Evolutionary conservation across 1,140 invertebrate species (phyloP).

Genomic region (Drosophila mojavensis): DNA sequence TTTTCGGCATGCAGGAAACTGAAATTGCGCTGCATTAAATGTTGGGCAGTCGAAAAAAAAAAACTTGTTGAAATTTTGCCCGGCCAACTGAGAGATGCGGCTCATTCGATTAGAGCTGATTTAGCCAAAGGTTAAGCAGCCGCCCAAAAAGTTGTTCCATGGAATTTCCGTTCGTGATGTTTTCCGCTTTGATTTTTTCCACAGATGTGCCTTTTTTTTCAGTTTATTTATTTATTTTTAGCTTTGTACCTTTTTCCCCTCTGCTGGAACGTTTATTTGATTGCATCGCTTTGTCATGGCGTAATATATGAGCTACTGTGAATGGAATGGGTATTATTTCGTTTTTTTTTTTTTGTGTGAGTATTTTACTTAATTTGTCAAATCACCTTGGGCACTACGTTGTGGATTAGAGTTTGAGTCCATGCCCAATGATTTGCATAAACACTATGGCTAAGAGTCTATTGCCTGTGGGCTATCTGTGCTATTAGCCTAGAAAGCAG

Average conservation of each 20-base stretch:
- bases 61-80: conserved; percentile 62
- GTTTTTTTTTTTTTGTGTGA: conserved; percentile 14
- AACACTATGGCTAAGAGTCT: conserved; percentile 28
- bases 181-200: conserved; percentile 54
- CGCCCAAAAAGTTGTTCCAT: conserved; percentile 73
- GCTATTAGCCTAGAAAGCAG: conserved; percentile 77
- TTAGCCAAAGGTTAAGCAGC: conserved; percentile 77
- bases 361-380: conserved; percentile 65
- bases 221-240: not conserved
- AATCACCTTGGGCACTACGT: conserved; percentile 43
- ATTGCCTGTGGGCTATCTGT: conserved; percentile 39
- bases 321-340: conserved; percentile 27
- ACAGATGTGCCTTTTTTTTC: conserved; percentile 12
- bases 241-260: not conserved
- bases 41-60: conserved; percentile 39
- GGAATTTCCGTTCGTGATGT: conserved; percentile 78
- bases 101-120: conserved; percentile 77
- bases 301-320: conserved; percentile 43
- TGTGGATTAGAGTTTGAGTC: conserved; percentile 7
- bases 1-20: conserved; percentile 69
- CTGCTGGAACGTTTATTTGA: conserved; percentile 43
- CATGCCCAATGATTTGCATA: conserved; percentile 67
- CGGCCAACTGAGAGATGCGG: conserved; percentile 66
- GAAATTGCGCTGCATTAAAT: conserved; percentile 76
- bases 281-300: conserved; percentile 69